phyloP scores from a whole-genome alignment of 2,888 invertebrate genomes.

The Cosmia trapezina region DNA sequence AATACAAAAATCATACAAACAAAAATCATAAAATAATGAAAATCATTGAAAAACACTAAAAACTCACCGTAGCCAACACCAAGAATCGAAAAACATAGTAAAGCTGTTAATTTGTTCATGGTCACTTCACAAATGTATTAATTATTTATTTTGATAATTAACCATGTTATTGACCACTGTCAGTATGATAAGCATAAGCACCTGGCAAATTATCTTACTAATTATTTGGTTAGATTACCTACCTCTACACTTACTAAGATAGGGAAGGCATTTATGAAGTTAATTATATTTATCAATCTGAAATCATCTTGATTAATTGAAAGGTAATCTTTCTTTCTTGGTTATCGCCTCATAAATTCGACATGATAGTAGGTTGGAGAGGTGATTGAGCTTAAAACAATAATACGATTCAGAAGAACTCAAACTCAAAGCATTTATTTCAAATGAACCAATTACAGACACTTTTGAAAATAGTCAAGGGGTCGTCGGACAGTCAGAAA shows the following conservation, averaged over 20 bases:
- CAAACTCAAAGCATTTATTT: no score
- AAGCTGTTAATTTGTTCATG: slow-evolving; percentile 66
- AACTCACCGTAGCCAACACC: slow-evolving; percentile 64
- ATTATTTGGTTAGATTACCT: not conserved
- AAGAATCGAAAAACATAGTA: slow-evolving; percentile 56
- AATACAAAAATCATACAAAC: not conserved
- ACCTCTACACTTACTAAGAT: not conserved
- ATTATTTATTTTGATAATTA: slow-evolving; percentile 20
- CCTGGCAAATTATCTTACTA: slow-evolving; percentile 22
- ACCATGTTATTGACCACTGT: not conserved
- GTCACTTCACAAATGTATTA: slow-evolving; percentile 55
- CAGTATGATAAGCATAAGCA: slow-evolving; percentile 41
- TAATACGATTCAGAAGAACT: no score
- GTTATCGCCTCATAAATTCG: no score
- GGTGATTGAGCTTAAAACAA: no score
- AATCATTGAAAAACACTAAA: not conserved
- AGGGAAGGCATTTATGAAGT: not conserved
- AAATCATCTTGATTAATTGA: not conserved
- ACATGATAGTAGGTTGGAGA: no score
- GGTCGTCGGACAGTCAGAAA: no score
- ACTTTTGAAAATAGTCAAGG: no score
- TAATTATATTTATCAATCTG: not conserved
- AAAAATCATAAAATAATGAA: not conserved
- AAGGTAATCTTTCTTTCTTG: not conserved
- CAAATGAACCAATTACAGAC: no score